A percentile compares a stretch with the other conserved stretches of the same genome.
These are phyloP conservation scores for Danionella cerebrum DNA, from an alignment of 2,113 vertebrate genomes.

Conservation along the genomic window DNA sequence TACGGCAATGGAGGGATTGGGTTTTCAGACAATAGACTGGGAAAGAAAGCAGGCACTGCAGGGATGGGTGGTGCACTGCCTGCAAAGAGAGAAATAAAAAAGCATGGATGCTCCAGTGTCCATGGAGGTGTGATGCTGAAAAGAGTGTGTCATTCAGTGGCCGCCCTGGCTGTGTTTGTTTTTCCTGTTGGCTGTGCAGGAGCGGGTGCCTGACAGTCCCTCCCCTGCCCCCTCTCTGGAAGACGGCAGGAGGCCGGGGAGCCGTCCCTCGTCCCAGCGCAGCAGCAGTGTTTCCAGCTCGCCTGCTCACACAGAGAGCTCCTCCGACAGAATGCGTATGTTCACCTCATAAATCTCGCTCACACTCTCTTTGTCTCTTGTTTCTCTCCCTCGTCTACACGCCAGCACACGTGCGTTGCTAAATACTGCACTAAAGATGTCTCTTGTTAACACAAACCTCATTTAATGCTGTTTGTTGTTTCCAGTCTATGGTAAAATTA, in stretches of 20 bases:
- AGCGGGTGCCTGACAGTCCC: slow-evolving; percentile 92
- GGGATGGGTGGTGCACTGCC: neutral
- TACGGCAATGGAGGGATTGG: neutral
- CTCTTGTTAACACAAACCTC: slow-evolving; percentile 2
- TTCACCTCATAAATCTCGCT: slow-evolving; percentile 41
- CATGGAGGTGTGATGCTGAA: neutral
- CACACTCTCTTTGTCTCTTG: slow-evolving; percentile 3
- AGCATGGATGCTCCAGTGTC: slow-evolving; percentile 7
- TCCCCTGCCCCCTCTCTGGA: slow-evolving; percentile 94
- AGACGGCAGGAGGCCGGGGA: slow-evolving; percentile 91
- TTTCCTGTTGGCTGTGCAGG: slow-evolving; percentile 59
- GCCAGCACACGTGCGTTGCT: slow-evolving; percentile 5
- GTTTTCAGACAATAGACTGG: slow-evolving; percentile 33
- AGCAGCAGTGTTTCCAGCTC: slow-evolving; percentile 99
- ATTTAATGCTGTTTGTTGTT: slow-evolving; percentile 8
- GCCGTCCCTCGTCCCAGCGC: slow-evolving; percentile 95
- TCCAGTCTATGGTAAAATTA: neutral
- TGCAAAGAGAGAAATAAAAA: neutral
- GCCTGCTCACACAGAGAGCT: slow-evolving; percentile 93
- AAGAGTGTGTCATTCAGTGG: slow-evolving; percentile 27
- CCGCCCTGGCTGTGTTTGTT: slow-evolving; percentile 20
- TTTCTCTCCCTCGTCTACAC: slow-evolving; percentile 9
- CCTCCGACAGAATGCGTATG: slow-evolving; percentile 98
- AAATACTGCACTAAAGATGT: slow-evolving; percentile 21
- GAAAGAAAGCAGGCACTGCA: neutral